Percentiles rank a stretch among this genome's conserved stretches.
Evolutionary conservation across 2,888 invertebrate species (phyloP).

Genomic region (Bellardia bayeri): DNA sequence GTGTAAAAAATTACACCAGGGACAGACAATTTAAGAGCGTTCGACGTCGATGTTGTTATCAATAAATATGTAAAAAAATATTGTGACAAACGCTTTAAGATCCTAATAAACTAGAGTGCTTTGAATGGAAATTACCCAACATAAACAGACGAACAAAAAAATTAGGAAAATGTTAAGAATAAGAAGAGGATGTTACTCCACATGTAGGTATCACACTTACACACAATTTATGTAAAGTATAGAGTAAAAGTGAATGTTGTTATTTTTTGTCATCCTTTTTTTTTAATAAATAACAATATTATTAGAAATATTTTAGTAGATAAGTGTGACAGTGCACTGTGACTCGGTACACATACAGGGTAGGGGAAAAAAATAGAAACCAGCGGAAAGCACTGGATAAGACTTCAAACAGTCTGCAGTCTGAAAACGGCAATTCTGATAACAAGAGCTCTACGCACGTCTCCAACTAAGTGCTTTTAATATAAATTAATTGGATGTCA

Average conservation of each 20-base stretch:
- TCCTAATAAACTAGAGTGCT: conserved; percentile 72
- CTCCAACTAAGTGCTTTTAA: too few relatives aligned
- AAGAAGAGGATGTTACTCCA: conserved; percentile 44
- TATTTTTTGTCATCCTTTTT: conserved; percentile 17
- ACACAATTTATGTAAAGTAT: conserved; percentile 20
- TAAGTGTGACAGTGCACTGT: too few relatives aligned
- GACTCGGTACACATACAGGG: background rate
- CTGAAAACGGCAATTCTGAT: too few relatives aligned
- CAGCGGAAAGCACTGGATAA: too few relatives aligned
- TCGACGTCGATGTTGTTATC: conserved; percentile 45
- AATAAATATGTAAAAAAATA: conserved; percentile 61
- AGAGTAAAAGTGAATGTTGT: conserved; percentile 51
- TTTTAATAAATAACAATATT: conserved; percentile 57
- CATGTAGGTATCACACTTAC: conserved; percentile 12
- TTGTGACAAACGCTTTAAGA: conserved; percentile 70
- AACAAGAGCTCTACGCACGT: too few relatives aligned
- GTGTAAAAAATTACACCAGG: conserved; percentile 64
- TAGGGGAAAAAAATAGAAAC: too few relatives aligned
- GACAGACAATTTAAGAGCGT: conserved; percentile 61
- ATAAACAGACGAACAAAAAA: conserved; percentile 16
- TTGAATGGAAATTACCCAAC: conserved; percentile 65
- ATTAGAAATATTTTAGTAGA: conserved; percentile 33
- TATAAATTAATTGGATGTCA: too few relatives aligned
- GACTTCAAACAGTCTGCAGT: too few relatives aligned
- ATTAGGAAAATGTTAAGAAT: background rate